Base-by-base conservation (phyloP, 2,888 invertebrate species). In the Plusia festucae region DNA sequence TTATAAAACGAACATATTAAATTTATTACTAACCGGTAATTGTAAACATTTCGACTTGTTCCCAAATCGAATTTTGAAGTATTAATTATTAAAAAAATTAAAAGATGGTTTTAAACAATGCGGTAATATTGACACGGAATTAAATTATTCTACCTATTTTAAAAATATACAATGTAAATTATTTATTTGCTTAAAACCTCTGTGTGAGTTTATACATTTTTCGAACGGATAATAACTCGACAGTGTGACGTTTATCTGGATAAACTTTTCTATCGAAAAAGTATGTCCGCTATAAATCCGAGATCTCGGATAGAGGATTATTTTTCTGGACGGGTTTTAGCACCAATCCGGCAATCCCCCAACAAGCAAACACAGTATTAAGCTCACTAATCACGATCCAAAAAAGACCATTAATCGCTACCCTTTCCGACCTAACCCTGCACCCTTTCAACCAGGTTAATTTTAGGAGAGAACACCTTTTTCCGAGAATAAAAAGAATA, bases 1-100 rank as follows among this genome's bases (percentile, higher is more conserved):
- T 40, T 62, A 60, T 68, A 53, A 79, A 76, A 62, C 56, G 60
- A 64, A 22, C 34, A 44, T 58, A 72, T 70, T 53, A 20, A 55
- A 62, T 52, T 46, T 57, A 9, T 65, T 53, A 16, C 24, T 24
- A 53, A n/a, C 46, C 18, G 15, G 24, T 11, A 18, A 30, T 59
- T 56, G 24, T 32, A 30, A 46, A 46, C 4, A 9, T 49, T 11
- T 9, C n/a, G n/a, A 1, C n/a, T 40, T n/a, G 40, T 3, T n/a
- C n/a, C n/a, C 15, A 3, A 18, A 49, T 49, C 1, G 46, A 20
- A 49, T 20, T n/a, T 49, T 20, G 18, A 49, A 18, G 46, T 6
- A 49, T 20, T 20, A 49, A 5, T 5, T n/a, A n/a, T n/a, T n/a
- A n/a, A n/a, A n/a, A n/a, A n/a, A n/a, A n/a, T n/a, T n/a, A n/a